These are phyloP conservation scores for Dendrolimus kikuchii DNA, from an alignment of 1,140 invertebrate genomes.

Conservation along the genomic window DNA sequence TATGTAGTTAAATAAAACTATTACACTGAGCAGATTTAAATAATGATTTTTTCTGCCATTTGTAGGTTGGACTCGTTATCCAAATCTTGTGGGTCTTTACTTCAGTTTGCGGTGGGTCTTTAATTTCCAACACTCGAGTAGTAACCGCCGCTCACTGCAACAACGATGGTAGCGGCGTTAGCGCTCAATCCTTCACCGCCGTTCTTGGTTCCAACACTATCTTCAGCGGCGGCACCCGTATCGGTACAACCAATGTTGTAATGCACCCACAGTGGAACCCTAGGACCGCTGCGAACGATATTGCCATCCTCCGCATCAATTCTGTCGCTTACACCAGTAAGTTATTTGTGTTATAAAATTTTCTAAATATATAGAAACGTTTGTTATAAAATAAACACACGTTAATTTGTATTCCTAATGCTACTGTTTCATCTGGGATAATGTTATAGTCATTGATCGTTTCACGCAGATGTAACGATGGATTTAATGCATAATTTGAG, in stretches of 20 bases:
- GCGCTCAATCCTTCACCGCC: constrained; percentile 9
- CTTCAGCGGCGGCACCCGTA: constrained; percentile 14
- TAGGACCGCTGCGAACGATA: constrained; percentile 8
- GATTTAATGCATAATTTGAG: too few species aligned
- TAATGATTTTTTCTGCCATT: not conserved
- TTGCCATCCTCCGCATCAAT: constrained; percentile 11
- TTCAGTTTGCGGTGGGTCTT: constrained; percentile 34
- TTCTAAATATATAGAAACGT: not conserved
- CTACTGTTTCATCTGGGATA: too few species aligned
- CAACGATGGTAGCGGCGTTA: constrained; percentile 19
- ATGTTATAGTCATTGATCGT: too few species aligned
- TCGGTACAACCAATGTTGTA: constrained; percentile 5
- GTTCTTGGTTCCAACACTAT: constrained; percentile 15
- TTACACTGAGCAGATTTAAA: too few species aligned
- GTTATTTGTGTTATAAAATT: not conserved
- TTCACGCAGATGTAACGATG: too few species aligned
- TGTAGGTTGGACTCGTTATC: constrained; percentile 39
- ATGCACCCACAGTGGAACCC: constrained; percentile 13
- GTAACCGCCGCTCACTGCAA: constrained; percentile 43
- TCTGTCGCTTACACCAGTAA: constrained; percentile 7
- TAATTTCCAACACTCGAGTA: constrained; percentile 29
- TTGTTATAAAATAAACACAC: not conserved
- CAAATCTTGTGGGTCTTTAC: constrained; percentile 19
- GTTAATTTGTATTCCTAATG: not conserved
- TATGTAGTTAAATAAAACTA: too few species aligned